A percentile compares a stretch with the other conserved stretches of the same genome.
phyloP scores from a whole-genome alignment of 2,113 vertebrate species.

The Suricata suricatta region DNA sequence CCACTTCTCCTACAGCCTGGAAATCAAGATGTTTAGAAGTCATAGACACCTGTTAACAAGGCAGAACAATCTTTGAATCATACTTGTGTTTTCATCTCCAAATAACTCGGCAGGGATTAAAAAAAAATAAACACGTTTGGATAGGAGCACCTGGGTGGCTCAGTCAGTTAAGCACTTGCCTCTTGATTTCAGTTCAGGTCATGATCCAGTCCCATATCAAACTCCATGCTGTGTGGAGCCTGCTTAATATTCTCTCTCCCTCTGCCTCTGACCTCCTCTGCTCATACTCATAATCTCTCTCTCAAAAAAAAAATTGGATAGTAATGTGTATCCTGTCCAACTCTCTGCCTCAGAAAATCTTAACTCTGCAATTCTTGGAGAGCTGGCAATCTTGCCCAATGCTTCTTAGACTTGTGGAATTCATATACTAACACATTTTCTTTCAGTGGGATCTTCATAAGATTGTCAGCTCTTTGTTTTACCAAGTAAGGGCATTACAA shows the following conservation, averaged over 20 bases:
- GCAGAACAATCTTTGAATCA: not conserved
- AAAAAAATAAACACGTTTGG: too few relatives aligned
- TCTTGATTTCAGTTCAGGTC: too few relatives aligned
- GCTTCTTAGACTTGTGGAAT: not conserved
- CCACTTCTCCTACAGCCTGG: not conserved
- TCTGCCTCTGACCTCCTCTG: too few relatives aligned
- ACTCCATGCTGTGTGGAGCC: too few relatives aligned
- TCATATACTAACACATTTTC: not conserved
- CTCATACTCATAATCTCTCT: too few relatives aligned
- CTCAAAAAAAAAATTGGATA: not conserved
- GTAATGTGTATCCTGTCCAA: not conserved
- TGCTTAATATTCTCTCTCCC: too few relatives aligned
- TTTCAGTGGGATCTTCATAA: not conserved
- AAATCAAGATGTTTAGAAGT: not conserved
- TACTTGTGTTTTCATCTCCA: not conserved
- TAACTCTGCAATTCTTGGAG: not conserved
- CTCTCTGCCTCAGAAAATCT: not conserved
- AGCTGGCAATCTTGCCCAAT: not conserved
- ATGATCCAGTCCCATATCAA: too few relatives aligned
- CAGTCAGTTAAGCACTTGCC: too few relatives aligned
- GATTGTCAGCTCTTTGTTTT: not conserved
- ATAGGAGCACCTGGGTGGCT: too few relatives aligned
- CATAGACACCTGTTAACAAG: not conserved
- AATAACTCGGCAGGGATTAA: not conserved
- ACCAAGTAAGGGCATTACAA: not conserved